Base-by-base conservation (phyloP, 2,888 invertebrate genomes). In the Selenia dentaria region DNA sequence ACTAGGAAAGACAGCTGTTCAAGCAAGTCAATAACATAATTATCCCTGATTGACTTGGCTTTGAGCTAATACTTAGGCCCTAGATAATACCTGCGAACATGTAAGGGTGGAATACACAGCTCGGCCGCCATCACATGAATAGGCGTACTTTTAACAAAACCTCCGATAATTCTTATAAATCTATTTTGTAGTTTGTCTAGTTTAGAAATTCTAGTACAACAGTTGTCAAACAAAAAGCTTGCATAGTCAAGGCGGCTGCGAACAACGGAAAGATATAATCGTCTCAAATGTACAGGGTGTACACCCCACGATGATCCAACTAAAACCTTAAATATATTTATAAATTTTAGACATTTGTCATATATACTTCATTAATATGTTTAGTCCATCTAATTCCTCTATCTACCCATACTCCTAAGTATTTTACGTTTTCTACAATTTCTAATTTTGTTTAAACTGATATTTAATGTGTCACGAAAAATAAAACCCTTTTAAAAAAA, bases 391-490 rank as follows among this genome's bases (percentile, higher is more conserved):
- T 36, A 3, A 68, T 20, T 0, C 42, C 44, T 1, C 40, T 31
- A 40, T 67, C 66, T 1, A 68, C 22, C 64, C 64, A 64, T 6
- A 66, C 2, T 4, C 64, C 62, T 10, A 68, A 24, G 37, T 65
- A 67, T 45, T 58, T 69, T 2, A 58, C 36, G 37, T 14, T 20
- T 3, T 54, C 25, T n/a, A 3, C 49, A 40, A 6, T 26, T 3
- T n/a, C 29, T 9, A 27, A 4, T 1, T 9, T 34, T 18, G 11
- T 46, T 51, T 10, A 59, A 32, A 12, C 13, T 35, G 2, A 62
- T n/a, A n/a, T n/a, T n/a, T n/a, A n/a, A n/a, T n/a, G n/a, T n/a
- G n/a, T n/a, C n/a, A n/a, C n/a, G n/a, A n/a, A n/a, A n/a, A n/a
- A n/a, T n/a, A n/a, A 29, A 4, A 52, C 54, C 31, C 41, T 59